Conservation (phyloP, 37 sponge, comb jelly and placozoan genomes). For the Corticium candelabrum region DNA sequence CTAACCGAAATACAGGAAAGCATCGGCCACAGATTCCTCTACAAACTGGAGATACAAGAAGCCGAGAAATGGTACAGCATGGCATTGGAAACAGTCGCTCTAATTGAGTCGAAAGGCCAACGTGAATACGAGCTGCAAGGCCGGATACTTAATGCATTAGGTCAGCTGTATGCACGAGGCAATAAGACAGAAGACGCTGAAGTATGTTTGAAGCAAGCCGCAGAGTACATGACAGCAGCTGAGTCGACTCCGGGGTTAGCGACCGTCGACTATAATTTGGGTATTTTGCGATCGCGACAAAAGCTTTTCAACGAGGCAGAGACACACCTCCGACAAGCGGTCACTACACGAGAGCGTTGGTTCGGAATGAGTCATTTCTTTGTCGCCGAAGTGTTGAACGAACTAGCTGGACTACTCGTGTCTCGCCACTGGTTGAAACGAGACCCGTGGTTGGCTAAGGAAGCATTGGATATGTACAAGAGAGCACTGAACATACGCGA, state of each 20-base stretch:
- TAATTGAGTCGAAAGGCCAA: not conserved
- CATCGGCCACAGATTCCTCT: not conserved
- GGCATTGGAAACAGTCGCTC: not conserved
- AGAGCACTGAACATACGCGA: not conserved
- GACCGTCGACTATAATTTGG: not conserved
- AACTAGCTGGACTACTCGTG: not conserved
- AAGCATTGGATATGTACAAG: not conserved
- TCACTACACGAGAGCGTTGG: not conserved
- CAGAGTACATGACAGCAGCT: not conserved
- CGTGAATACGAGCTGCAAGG: not conserved
- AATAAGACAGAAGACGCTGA: not conserved
- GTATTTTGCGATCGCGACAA: not conserved
- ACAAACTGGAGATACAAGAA: not conserved
- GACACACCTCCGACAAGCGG: not conserved
- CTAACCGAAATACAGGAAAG: not conserved
- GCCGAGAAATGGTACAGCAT: not conserved
- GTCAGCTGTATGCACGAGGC: not conserved
- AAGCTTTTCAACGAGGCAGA: not conserved
- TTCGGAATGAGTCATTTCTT: not conserved
- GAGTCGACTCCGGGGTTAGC: not conserved
- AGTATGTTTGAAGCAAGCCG: not conserved
- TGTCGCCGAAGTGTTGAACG: conserved; percentile 1
- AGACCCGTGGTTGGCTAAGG: not conserved
- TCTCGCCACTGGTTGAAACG: not conserved
- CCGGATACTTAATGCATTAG: not conserved